phyloP scores from a whole-genome alignment of 2,888 invertebrate genomes.

The Gastrophysa polygoni region DNA sequence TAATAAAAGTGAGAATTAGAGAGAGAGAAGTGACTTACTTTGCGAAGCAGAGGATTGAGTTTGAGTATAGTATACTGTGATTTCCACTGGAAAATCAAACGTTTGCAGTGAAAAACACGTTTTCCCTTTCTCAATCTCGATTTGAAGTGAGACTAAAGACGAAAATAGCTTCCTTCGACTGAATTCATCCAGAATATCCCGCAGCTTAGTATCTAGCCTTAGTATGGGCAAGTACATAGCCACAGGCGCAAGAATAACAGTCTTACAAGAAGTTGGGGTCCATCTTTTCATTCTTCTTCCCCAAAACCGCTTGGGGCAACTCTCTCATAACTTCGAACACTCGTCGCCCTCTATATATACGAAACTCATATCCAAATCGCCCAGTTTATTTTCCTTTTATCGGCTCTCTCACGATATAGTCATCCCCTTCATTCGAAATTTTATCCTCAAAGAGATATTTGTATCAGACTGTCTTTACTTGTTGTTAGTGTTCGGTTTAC shows the following conservation, averaged over 20 bases:
- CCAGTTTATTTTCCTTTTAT: slow-evolving; percentile 33
- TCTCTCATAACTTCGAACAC: too few relatives aligned
- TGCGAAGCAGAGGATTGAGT: too few relatives aligned
- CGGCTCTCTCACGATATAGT: slow-evolving; percentile 23
- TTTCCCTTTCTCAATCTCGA: too few relatives aligned
- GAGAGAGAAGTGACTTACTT: too few relatives aligned
- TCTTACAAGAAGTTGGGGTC: slow-evolving; percentile 25
- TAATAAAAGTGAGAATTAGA: too few relatives aligned
- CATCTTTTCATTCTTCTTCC: slow-evolving; percentile 27
- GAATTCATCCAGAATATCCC: not conserved
- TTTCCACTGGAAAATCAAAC: too few relatives aligned
- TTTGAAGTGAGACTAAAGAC: too few relatives aligned
- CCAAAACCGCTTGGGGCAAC: slow-evolving; percentile 11
- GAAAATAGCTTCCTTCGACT: not conserved
- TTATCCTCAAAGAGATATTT: slow-evolving; percentile 34
- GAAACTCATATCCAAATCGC: slow-evolving; percentile 35
- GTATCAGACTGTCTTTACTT: too few relatives aligned
- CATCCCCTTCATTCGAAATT: too few relatives aligned
- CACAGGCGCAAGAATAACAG: slow-evolving; percentile 24
- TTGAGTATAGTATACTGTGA: too few relatives aligned
- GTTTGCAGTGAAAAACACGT: too few relatives aligned
- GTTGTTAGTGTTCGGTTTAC: too few relatives aligned
- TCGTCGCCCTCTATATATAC: slow-evolving; percentile 17
- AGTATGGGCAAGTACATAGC: slow-evolving; percentile 30
- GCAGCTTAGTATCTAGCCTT: slow-evolving; percentile 26